Conservation (phyloP, 2,888 invertebrate genomes). For the Oscheius sp. region DNA sequence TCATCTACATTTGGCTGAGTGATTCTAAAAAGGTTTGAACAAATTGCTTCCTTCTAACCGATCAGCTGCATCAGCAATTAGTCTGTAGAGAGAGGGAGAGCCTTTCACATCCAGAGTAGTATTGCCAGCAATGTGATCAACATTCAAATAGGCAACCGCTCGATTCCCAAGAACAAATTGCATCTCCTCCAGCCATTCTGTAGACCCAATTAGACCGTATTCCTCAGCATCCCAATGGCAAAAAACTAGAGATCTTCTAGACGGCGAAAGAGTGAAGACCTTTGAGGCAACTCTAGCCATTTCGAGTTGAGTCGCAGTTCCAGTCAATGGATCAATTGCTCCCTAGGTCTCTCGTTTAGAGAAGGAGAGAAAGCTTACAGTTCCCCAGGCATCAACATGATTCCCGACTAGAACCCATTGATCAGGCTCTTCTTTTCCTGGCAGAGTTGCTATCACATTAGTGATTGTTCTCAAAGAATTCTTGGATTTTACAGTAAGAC, state of each 20-base stretch:
- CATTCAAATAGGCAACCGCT: slow-evolving; percentile 56
- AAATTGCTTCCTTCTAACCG: slow-evolving; percentile 25
- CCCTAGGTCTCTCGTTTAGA: slow-evolving; percentile 47
- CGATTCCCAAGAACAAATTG: slow-evolving; percentile 26
- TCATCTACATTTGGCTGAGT: slow-evolving; percentile 36
- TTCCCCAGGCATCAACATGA: slow-evolving; percentile 74
- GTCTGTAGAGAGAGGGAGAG: slow-evolving; percentile 44
- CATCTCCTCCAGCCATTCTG: slow-evolving; percentile 73
- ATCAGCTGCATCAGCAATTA: slow-evolving; percentile 39
- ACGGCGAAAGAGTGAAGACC: not conserved
- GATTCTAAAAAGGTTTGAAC: slow-evolving; percentile 28
- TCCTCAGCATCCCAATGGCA: slow-evolving; percentile 74
- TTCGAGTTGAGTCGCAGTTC: slow-evolving; percentile 73
- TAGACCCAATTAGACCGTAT: slow-evolving; percentile 71
- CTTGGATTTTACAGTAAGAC: slow-evolving; percentile 40
- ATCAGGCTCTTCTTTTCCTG: slow-evolving; percentile 71
- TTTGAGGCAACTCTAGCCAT: slow-evolving; percentile 52
- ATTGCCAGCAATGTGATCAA: slow-evolving; percentile 55
- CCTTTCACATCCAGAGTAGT: slow-evolving; percentile 42
- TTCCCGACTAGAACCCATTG: slow-evolving; percentile 74
- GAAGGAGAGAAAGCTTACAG: slow-evolving; percentile 21
- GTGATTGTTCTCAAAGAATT: slow-evolving; percentile 50
- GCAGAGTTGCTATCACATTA: slow-evolving; percentile 70
- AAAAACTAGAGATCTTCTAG: slow-evolving; percentile 70
- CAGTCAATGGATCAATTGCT: slow-evolving; percentile 73